Base-by-base conservation (phyloP, 2,888 invertebrate species). In the Pharmacophagus antenor region DNA sequence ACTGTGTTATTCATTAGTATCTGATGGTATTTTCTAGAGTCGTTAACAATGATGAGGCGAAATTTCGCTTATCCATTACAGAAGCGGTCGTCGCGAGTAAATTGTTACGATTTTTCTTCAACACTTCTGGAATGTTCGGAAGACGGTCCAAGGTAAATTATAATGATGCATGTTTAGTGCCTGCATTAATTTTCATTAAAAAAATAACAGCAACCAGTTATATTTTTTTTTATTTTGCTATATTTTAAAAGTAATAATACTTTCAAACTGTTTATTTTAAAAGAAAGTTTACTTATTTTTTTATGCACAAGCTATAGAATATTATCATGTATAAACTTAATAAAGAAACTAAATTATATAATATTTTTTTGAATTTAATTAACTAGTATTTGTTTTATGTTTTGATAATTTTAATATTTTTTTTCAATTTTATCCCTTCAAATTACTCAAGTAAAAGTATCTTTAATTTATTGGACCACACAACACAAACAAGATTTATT, bases 21-120 rank as follows among this genome's bases (percentile, higher is more conserved):
- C 37, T 0, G 37, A 37, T n/a, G 6, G 15, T n/a, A n/a, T 18
- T 18, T 44, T 18, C 8, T 4, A 71, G 67, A 63, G 67, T 64
- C 69, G 70, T 72, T 80, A 80, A 83, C 79, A 74, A 70, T 58
- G 72, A 80, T 75, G 77, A 77, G 75, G 75, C 73, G 75, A 76
- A 82, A 79, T 79, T 78, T 72, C 71, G 75, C 76, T 63, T 67
- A 69, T 72, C 66, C 78, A 72, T 78, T 84, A 83, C 78, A 76
- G 74, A 70, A 63, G 68, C 74, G 77, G 71, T 69, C 76, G 71
- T 72, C 73, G 74, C 73, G 77, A 84, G 85, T 84, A 86, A 87
- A 87, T 86, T 83, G 86, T 84, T 75, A 80, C 86, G 78, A 86
- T 87, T 85, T 86, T 85, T 87, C 87, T 85, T 86, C 25, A 56